These are phyloP conservation scores for Misgurnus anguillicaudatus DNA, from an alignment of 2,113 vertebrate species.

Conservation along the genomic window DNA sequence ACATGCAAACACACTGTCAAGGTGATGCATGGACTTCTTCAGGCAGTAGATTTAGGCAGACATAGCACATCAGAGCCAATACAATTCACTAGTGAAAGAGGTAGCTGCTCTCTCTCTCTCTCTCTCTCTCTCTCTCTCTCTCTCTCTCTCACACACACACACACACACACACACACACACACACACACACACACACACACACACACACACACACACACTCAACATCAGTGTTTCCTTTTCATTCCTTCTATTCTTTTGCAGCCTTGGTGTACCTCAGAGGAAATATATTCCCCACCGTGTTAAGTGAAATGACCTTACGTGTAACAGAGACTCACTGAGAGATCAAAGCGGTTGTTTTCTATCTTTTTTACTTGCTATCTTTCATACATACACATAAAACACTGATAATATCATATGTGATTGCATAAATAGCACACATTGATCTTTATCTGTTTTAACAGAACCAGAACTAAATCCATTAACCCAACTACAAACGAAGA, in stretches of 20 bases:
- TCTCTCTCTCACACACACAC: slow-evolving; percentile 7
- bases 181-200: slow-evolving; percentile 10
- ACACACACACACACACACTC: slow-evolving; percentile 18
- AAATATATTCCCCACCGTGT: neutral
- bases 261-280: slow-evolving; percentile 19
- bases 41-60: slow-evolving; percentile 60
- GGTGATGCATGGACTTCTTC: slow-evolving; percentile 64
- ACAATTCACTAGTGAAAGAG: slow-evolving; percentile 67
- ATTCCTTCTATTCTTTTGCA: slow-evolving; percentile 48
- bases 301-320: slow-evolving; percentile 27
- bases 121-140: neutral
- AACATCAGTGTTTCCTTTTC: slow-evolving; percentile 14
- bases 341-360: neutral
- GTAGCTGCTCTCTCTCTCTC: slow-evolving; percentile 61
- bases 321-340: neutral
- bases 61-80: slow-evolving; percentile 63
- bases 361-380: neutral
- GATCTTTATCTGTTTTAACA: slow-evolving; percentile 16
- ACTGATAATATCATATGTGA: neutral
- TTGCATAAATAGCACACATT: neutral
- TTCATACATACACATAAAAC: neutral
- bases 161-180: slow-evolving; percentile 24
- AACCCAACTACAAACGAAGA: slow-evolving; percentile 24
- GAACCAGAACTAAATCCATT: slow-evolving; percentile 21
- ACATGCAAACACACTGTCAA: slow-evolving; percentile 26